Evolutionary conservation across 2,113 vertebrate species (phyloP).

Genomic region (Donacobius atricapilla): DNA sequence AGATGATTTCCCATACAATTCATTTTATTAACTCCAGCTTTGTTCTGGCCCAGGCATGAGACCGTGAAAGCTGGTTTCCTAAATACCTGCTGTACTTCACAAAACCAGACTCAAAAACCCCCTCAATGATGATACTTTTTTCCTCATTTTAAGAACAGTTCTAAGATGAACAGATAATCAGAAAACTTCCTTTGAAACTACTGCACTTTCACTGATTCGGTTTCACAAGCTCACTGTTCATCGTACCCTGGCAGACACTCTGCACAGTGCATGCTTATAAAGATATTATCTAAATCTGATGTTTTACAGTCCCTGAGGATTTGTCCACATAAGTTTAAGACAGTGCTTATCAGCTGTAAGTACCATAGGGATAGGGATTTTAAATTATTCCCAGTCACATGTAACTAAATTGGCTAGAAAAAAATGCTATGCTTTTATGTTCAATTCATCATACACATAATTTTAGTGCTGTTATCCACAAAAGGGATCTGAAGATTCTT

Average conservation of each 20-base stretch:
- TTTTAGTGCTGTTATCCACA: neutral
- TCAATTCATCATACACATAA: neutral
- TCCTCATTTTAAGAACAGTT: neutral
- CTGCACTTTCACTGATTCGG: fast-evolving
- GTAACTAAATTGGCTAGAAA: neutral
- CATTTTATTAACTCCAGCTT: neutral
- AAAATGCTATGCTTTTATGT: neutral
- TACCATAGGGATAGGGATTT: neutral
- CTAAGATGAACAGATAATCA: neutral
- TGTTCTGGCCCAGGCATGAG: neutral
- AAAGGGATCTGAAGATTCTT: neutral
- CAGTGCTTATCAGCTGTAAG: neutral
- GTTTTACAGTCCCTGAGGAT: neutral
- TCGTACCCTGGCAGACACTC: neutral
- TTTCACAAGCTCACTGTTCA: neutral
- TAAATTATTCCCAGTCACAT: neutral
- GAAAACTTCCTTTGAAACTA: neutral
- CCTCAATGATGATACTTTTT: neutral
- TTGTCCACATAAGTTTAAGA: neutral
- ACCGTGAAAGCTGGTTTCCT: neutral
- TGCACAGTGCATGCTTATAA: neutral
- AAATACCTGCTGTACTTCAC: fast-evolving
- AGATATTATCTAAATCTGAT: neutral
- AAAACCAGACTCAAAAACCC: neutral
- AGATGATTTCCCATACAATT: neutral